These are phyloP conservation scores for Resseliella maxima DNA, from an alignment of 2,888 invertebrate species.

Conservation along the genomic window DNA sequence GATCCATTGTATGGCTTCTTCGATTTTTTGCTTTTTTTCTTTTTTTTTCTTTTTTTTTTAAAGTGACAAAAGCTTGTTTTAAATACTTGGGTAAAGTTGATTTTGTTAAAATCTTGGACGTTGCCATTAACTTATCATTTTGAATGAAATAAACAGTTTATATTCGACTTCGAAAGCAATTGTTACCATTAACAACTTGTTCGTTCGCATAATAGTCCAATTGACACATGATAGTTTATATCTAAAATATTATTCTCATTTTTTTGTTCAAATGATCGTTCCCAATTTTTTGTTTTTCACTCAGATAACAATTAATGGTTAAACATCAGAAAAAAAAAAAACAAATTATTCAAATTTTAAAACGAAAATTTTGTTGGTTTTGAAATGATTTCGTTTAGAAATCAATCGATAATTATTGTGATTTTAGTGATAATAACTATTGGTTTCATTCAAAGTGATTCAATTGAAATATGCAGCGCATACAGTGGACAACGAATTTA, in stretches of 20 bases:
- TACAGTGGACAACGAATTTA: constrained; percentile 56
- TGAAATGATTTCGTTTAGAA: constrained; percentile 9
- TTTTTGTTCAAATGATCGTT: no score
- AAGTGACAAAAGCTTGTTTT: neutral
- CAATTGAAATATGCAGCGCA: constrained; percentile 55
- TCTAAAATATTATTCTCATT: neutral
- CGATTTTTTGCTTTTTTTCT: neutral
- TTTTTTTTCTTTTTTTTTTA: neutral
- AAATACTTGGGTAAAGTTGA: neutral
- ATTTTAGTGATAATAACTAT: neutral
- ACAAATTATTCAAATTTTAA: neutral
- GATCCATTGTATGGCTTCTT: constrained; percentile 31
- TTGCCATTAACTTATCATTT: neutral
- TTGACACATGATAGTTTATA: no score
- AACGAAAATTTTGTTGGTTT: neutral
- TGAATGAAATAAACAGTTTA: neutral
- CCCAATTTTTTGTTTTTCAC: neutral
- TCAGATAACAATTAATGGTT: no score
- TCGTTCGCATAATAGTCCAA: no score
- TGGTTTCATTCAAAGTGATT: neutral
- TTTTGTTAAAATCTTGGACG: neutral
- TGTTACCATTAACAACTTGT: neutral
- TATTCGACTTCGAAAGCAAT: neutral
- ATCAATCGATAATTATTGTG: neutral
- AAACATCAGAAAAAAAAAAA: no score